Evolutionary conservation across 1,140 invertebrate genomes (phyloP), one percentile per base, ranked within the genome.

Genomic region (Apocrypta bakeri): DNA sequence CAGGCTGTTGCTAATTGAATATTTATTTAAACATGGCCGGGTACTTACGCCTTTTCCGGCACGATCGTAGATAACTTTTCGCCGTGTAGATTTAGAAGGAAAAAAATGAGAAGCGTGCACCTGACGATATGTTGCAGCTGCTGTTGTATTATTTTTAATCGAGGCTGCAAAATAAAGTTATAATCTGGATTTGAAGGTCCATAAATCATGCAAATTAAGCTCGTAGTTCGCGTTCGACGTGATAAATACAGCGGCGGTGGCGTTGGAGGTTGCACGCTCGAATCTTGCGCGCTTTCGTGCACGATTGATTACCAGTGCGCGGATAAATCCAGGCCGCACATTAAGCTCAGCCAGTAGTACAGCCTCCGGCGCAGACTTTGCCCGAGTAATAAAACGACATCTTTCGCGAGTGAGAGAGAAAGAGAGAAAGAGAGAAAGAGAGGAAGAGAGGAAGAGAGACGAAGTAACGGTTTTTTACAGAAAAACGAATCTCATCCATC

Each of bases 131-230:
- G n/a, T 56, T n/a, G 21, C n/a, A 7, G 25, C 25, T 42, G 71
- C 9, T 12, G 8, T 76, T 63, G 27, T 24, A 21, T 31, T 75
- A 75, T 75, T 75, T 56, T 56, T 0, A 56, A 4, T n/a, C 48
- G 21, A n/a, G 21, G 17, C 17, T 21, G 14, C 48, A 21, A 56
- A 56, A 56, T n/a, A 21, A 29, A 73, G 21, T 68, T 68, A 48
- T 81, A 81, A 75, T 81, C 71, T 75, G 74, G 80, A 87, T 87
- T 88, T 85, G 86, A 84, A 69, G 83, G 79, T 69, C 87, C 86
- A 90, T 90, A 90, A 90, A 90, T 90, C 89, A 90, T 90, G 88
- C 85, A 90, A 90, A 90, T 90, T 87, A 90, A 90, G 85, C 73
- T 69, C 25, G 25, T 29, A 66, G 56, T 68, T 75, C 63, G 81